Conservation (phyloP, 2,113 vertebrate species). For the Diphyllodes magnificus region DNA sequence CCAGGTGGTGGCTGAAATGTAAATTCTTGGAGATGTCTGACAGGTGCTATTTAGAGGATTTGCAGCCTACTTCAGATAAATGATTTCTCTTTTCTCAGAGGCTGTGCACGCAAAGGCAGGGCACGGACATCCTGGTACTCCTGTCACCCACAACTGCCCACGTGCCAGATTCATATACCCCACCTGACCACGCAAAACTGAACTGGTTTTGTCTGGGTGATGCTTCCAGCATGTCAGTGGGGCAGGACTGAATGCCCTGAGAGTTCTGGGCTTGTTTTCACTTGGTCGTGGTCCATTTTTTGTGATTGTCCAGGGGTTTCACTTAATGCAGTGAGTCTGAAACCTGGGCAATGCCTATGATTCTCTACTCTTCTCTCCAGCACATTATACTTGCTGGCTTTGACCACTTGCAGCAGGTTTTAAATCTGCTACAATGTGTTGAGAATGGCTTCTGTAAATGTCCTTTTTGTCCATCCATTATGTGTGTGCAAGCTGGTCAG, state of each 20-base stretch:
- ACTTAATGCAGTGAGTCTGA: not conserved
- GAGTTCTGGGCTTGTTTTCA: not conserved
- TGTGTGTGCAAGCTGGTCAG: not conserved
- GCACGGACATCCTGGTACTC: not conserved
- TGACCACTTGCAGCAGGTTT: not conserved
- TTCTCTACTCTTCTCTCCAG: not conserved
- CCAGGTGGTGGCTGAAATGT: not conserved
- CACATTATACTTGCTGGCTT: not conserved
- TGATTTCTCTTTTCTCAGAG: not conserved
- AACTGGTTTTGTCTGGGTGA: not conserved
- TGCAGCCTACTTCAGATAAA: not conserved
- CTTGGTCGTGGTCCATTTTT: not conserved
- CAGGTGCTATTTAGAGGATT: not conserved
- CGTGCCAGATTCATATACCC: too few relatives aligned
- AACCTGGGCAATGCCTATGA: accelerated
- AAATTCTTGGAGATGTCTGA: not conserved
- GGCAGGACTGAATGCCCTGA: not conserved
- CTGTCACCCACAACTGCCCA: not conserved
- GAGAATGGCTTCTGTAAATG: not conserved
- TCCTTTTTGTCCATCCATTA: not conserved
- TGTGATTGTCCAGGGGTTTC: not conserved
- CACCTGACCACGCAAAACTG: not conserved
- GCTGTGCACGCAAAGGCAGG: not conserved
- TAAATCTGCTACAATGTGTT: not conserved
- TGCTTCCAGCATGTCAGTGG: not conserved